These are phyloP conservation scores for Drosophila oshimai DNA, from an alignment of 1,140 invertebrate species.

Conservation along the genomic window DNA sequence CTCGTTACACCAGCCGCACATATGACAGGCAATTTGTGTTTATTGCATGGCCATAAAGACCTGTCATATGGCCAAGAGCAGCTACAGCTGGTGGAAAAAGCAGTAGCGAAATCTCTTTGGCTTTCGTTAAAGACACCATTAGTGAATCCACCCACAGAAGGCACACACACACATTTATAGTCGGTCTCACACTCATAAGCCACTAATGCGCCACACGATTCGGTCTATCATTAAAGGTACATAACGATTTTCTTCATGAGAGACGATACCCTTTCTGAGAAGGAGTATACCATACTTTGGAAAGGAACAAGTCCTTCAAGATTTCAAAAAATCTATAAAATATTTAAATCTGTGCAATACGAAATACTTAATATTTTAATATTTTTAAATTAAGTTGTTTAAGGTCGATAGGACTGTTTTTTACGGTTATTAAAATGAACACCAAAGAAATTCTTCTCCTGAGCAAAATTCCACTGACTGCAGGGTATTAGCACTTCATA, in stretches of 20 bases:
- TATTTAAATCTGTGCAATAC: no score
- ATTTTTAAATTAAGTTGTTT: no score
- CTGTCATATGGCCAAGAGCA: constrained; percentile 28
- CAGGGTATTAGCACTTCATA: no score
- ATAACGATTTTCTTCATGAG: constrained; percentile 22
- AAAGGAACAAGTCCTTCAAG: no score
- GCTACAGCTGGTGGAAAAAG: constrained; percentile 3
- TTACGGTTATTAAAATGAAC: no score
- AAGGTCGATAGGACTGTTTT: no score
- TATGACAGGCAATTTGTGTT: constrained; percentile 79
- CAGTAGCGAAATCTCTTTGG: constrained; percentile 22
- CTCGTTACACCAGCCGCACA: constrained; percentile 69
- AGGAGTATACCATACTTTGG: no score
- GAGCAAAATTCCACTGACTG: no score
- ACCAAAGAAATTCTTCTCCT: no score
- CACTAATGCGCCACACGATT: constrained; percentile 41
- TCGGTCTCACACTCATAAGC: neutral
- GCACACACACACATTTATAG: neutral
- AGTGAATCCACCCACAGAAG: constrained; percentile 9
- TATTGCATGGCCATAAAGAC: constrained; percentile 71
- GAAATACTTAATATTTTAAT: no score
- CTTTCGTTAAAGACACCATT: constrained; percentile 37
- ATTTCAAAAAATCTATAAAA: no score
- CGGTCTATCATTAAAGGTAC: constrained; percentile 61
- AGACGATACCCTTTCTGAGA: neutral